Evolutionary conservation across 2,888 invertebrate genomes (phyloP).

Genomic region (Crioceris asparagi): DNA sequence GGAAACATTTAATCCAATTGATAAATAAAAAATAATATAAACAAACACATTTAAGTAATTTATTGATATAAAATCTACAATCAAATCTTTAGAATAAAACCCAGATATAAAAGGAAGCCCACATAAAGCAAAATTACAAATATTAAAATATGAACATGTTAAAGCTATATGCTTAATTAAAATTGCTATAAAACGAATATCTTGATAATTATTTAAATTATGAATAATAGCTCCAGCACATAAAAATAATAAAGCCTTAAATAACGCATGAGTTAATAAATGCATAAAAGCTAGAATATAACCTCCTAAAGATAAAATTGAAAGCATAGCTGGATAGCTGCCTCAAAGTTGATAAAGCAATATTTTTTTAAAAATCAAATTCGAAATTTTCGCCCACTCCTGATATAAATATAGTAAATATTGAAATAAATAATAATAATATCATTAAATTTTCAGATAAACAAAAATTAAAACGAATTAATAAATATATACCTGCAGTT

Average conservation of each 20-base stretch:
- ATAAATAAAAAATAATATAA: slow-evolving; percentile 46
- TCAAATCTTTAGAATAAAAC: slow-evolving; percentile 49
- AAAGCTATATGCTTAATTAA: slow-evolving; percentile 42
- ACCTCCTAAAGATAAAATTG: slow-evolving; percentile 38
- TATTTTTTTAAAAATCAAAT: slow-evolving; percentile 66
- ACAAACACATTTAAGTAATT: slow-evolving; percentile 44
- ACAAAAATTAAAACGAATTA: slow-evolving; percentile 56
- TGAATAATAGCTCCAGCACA: slow-evolving; percentile 62
- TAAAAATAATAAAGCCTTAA: slow-evolving; percentile 50
- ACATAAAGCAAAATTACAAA: slow-evolving; percentile 27
- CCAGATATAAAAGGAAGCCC: not conserved
- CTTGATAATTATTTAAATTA: slow-evolving; percentile 50
- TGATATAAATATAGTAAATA: slow-evolving; percentile 51
- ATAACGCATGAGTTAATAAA: too few species aligned
- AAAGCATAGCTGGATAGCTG: slow-evolving; percentile 65
- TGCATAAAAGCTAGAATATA: slow-evolving; percentile 53
- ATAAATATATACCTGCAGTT: slow-evolving; percentile 28
- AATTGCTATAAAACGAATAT: slow-evolving; percentile 53
- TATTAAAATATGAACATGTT: slow-evolving; percentile 40
- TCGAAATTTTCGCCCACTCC: slow-evolving; percentile 56
- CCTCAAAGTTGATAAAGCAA: slow-evolving; percentile 61
- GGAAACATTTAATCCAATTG: slow-evolving; percentile 45
- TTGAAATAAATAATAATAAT: slow-evolving; percentile 47
- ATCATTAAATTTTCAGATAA: slow-evolving; percentile 38
- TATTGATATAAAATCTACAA: slow-evolving; percentile 47